Conservation (phyloP, 1,140 invertebrate genomes). For the Drosophila neocordata region DNA sequence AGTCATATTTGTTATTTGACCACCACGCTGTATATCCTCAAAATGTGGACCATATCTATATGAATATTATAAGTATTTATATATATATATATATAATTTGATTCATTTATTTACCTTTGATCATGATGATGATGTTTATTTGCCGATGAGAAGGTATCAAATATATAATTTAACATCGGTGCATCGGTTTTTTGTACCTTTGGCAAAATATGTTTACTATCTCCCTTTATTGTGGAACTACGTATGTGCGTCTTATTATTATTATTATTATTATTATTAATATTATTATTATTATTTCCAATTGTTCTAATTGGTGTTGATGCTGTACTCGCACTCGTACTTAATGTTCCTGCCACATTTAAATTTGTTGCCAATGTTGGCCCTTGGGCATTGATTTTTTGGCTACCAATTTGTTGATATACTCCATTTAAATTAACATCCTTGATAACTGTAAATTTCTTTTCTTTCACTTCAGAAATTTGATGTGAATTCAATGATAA, state of each 20-base stretch:
- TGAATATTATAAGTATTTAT: neutral
- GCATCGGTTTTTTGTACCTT: constrained; percentile 85
- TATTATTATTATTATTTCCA: constrained; percentile 12
- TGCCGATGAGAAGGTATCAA: constrained; percentile 86
- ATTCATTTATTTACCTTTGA: constrained; percentile 83
- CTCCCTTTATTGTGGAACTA: constrained; percentile 68
- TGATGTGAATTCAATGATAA: constrained; percentile 50
- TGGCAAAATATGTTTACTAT: constrained; percentile 65
- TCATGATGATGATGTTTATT: constrained; percentile 87
- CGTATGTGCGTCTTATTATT: constrained; percentile 34
- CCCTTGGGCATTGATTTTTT: constrained; percentile 67
- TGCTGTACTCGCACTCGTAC: neutral
- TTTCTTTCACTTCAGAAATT: constrained; percentile 41
- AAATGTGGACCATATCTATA: constrained; percentile 87
- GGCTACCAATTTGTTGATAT: constrained; percentile 68
- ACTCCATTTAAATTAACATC: constrained; percentile 25
- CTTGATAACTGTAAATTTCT: constrained; percentile 44
- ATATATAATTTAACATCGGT: constrained; percentile 89
- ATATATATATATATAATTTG: neutral
- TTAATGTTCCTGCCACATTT: neutral
- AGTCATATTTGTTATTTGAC: constrained; percentile 88
- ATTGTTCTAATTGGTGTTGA: constrained; percentile 9
- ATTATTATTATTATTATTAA: constrained; percentile 22
- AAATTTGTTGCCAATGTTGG: constrained; percentile 17
- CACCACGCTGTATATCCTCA: constrained; percentile 85